Evolutionary conservation across 2,888 invertebrate genomes (phyloP).

Genomic region (Calameuta pallipes): DNA sequence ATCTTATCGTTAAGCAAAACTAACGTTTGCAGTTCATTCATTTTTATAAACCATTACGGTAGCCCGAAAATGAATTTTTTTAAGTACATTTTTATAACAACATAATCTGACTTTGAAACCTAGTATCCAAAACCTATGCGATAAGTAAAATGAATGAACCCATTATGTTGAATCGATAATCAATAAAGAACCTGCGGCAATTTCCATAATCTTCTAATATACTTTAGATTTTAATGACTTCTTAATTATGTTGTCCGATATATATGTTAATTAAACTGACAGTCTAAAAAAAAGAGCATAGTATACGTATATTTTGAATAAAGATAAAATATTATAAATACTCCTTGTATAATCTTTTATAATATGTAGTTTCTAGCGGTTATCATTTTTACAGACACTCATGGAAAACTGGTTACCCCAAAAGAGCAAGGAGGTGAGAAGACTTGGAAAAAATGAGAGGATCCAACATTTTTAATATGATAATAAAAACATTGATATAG

Average conservation of each 20-base stretch:
- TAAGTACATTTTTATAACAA: background rate
- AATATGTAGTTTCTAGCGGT: background rate
- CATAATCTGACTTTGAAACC: background rate
- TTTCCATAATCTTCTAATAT: background rate
- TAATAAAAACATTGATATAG: background rate
- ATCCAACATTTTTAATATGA: background rate
- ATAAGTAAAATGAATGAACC: background rate
- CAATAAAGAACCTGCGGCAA: background rate
- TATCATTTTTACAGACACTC: background rate
- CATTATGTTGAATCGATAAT: background rate
- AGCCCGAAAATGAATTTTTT: background rate
- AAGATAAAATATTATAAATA: background rate
- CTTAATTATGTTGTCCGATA: background rate
- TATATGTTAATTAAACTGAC: background rate
- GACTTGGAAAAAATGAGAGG: background rate
- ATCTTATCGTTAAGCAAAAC: constrained; percentile 39
- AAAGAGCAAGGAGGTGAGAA: background rate
- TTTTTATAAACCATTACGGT: background rate
- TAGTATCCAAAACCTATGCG: background rate
- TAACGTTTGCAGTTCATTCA: background rate
- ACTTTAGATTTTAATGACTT: background rate
- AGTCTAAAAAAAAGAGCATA: background rate
- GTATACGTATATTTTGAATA: background rate
- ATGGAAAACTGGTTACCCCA: background rate
- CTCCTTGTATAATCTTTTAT: background rate